Conservation (phyloP, 2,888 invertebrate species). For the Amiota communis region DNA sequence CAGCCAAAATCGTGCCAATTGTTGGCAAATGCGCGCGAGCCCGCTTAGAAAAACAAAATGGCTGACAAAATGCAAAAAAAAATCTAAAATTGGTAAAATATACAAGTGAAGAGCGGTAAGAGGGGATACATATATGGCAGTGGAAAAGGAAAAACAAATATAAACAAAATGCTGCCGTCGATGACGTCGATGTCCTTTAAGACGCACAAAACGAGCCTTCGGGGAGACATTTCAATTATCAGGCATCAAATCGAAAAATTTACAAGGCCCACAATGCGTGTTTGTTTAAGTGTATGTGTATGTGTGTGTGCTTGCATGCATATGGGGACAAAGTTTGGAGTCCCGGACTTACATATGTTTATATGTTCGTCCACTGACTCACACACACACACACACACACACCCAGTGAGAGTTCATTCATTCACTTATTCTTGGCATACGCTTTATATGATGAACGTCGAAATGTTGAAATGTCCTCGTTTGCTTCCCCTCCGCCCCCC, state of each 20-base stretch:
- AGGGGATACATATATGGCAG: not conserved
- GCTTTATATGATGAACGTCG: not conserved
- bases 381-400: constrained; percentile 1
- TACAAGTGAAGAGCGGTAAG: not conserved
- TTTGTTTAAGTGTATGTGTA: not conserved
- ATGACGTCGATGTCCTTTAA: constrained; percentile 1
- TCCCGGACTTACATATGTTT: too few species aligned
- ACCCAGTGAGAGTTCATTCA: not conserved
- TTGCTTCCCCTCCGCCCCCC: too few species aligned
- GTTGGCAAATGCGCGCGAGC: constrained; percentile 11
- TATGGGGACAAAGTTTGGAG: too few species aligned
- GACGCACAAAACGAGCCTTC: constrained; percentile 47
- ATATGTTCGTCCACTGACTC: not conserved
- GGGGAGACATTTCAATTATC: constrained; percentile 63
- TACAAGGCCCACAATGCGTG: not conserved
- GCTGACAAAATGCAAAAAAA: too few species aligned
- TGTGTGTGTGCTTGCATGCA: too few species aligned
- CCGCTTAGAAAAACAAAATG: constrained; percentile 7
- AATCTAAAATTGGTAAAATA: not conserved
- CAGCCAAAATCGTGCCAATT: constrained; percentile 36
- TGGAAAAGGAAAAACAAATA: constrained; percentile 22
- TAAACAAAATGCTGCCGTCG: constrained; percentile 37
- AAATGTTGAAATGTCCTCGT: not conserved
- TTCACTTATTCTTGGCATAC: not conserved
- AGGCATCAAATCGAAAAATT: constrained; percentile 44